Evolutionary conservation across 2,888 invertebrate genomes (phyloP).

Genomic region (Biston stratarius): DNA sequence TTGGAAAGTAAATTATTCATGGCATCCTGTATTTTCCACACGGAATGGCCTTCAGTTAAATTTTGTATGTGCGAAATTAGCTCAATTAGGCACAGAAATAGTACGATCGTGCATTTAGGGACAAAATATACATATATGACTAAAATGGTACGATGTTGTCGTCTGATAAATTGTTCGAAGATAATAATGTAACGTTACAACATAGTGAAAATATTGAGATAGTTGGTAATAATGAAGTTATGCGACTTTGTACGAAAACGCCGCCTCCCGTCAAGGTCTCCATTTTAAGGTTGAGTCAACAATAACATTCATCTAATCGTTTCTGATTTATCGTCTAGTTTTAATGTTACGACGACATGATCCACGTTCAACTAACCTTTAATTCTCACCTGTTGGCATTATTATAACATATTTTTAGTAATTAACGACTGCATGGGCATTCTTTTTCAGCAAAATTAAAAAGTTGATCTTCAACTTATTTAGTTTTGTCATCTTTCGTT

Average conservation of each 20-base stretch:
- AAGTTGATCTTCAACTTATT: conserved; percentile 6
- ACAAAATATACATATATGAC: conserved; percentile 8
- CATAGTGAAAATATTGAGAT: conserved; percentile 6
- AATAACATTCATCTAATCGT: conserved; percentile 51
- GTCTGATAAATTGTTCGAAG: conserved; percentile 26
- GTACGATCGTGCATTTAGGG: conserved; percentile 7
- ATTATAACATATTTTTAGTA: conserved; percentile 16
- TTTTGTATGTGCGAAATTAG: conserved; percentile 21
- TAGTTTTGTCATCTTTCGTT: conserved; percentile 22
- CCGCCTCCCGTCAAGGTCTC: conserved; percentile 44
- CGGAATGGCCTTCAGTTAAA: conserved; percentile 20
- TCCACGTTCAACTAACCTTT: conserved; percentile 53
- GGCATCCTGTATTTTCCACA: conserved; percentile 16
- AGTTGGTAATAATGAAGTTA: conserved; percentile 33
- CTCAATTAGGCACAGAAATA: conserved; percentile 15
- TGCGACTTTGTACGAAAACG: conserved; percentile 42
- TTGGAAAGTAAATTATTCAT: conserved; percentile 8
- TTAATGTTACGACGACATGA: conserved; percentile 46
- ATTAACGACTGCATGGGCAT: neutral
- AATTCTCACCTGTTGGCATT: conserved; percentile 38
- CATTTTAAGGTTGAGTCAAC: conserved; percentile 50
- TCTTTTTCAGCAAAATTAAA: neutral
- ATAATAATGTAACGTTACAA: conserved; percentile 8
- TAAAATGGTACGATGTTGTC: conserved; percentile 27
- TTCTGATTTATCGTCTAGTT: conserved; percentile 48